Base-by-base conservation (phyloP, 2,797 vertebrate genomes). In the Bradypodion ventrale region DNA sequence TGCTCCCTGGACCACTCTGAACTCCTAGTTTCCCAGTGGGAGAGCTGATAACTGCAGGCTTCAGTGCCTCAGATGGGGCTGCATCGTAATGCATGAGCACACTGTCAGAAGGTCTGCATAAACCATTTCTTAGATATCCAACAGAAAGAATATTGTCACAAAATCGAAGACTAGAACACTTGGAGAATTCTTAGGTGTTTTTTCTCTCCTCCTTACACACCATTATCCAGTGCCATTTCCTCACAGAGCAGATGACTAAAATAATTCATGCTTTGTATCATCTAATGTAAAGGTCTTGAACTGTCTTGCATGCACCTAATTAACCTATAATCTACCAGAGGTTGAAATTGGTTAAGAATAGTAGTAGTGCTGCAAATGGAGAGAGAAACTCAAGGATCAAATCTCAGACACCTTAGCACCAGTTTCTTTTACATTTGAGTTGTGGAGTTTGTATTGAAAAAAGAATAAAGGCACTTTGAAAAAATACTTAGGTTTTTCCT, bases 1-100 rank as follows among this genome's bases (percentile, higher is more conserved):
- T 89, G 89, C 87, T 90, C 87, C 88, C 86, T 40, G 72, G 40
- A 72, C 27, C 32, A 1, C 80, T 80, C 75, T 1, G 52, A 40
- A 80, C 35, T 68, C 7, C 49, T 7, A 62, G 80, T 78, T 87
- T 84, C 87, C 78, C 77, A 1, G 69, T 83, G 89, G 79, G 68
- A 42, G 75, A 19, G 10, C 66, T 72, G 40, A 81, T 65, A 70
- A 74, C 49, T 73, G 81, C 78, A 49, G 79, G 85, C 40, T 59
- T 78, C 19, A 60, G 56, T 77, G 84, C 75, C 23, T 76, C 73
- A 32, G 81, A 84, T 87, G 76, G 80, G 84, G 73, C 72, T 66
- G 75, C 21, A 1, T 59, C 7, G 65, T 16, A 83, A 60, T n/a
- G 66, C 87, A 80, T 75, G 29, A 80, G 80, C 62, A 0, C 68